phyloP scores from a whole-genome alignment of 2,888 invertebrate genomes.

The Polydrusus tereticollis region DNA sequence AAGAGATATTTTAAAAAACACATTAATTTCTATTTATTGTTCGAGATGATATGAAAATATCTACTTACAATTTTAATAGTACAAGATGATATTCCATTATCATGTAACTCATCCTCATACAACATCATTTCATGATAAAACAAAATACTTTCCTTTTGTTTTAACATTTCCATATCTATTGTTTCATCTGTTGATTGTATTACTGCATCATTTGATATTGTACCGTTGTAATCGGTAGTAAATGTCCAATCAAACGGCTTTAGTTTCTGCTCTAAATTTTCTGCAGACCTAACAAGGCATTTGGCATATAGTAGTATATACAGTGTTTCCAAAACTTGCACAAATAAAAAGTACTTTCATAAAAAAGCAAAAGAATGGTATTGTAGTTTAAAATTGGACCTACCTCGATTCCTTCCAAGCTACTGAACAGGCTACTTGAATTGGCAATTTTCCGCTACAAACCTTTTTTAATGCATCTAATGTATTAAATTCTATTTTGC shows the following conservation, averaged over 20 bases:
- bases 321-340: no score
- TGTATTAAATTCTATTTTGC: constrained; percentile 85
- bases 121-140: constrained; percentile 95
- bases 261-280: constrained; percentile 79
- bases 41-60: no score
- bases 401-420: constrained; percentile 93
- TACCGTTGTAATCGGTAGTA: constrained; percentile 92
- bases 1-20: neutral
- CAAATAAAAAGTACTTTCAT: no score
- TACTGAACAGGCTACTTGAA: constrained; percentile 91
- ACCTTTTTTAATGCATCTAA: constrained; percentile 91
- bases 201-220: constrained; percentile 73
- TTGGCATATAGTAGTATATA: no score
- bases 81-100: constrained; percentile 93
- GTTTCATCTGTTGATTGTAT: constrained; percentile 77
- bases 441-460: constrained; percentile 76
- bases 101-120: constrained; percentile 98
- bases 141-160: constrained; percentile 89
- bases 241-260: constrained; percentile 99
- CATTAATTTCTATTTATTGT: neutral
- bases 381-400: neutral
- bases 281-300: constrained; percentile 83
- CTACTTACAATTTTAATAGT: constrained; percentile 92
- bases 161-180: constrained; percentile 90
- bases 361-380: no score